Conservation (phyloP, 2,113 vertebrate genomes). For the Lathamus discolor region DNA sequence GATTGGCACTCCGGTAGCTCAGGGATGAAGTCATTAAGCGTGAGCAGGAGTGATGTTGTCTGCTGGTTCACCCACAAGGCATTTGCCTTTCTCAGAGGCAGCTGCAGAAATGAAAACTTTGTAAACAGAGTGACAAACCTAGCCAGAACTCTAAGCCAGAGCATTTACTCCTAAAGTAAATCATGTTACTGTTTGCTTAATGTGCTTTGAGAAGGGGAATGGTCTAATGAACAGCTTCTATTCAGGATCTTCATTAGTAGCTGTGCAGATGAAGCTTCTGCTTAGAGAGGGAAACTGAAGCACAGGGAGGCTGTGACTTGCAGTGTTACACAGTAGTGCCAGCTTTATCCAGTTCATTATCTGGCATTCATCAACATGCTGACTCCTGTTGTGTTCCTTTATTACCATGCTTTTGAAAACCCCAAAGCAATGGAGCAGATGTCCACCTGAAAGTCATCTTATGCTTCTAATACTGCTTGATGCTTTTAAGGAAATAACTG, state of each 20-base stretch:
- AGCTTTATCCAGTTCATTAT: not conserved
- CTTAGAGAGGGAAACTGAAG: not conserved
- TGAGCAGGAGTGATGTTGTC: not conserved
- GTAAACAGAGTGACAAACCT: not conserved
- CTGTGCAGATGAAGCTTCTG: not conserved
- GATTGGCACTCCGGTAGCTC: accelerated
- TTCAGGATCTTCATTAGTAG: not conserved
- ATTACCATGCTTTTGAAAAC: not conserved
- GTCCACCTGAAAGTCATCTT: not conserved
- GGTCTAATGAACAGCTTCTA: not conserved
- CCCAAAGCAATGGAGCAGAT: not conserved
- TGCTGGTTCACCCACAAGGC: not conserved
- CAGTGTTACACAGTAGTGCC: not conserved
- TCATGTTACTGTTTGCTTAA: not conserved
- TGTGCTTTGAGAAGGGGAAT: not conserved
- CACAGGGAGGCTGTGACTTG: not conserved
- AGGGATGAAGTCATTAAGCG: not conserved
- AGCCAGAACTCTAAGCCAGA: not conserved
- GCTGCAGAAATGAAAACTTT: not conserved
- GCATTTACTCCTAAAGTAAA: not conserved
- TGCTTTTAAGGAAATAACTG: not conserved
- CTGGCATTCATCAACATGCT: not conserved
- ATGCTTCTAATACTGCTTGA: not conserved
- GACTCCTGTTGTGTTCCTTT: not conserved
- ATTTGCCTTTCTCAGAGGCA: not conserved